Conservation (phyloP, 1,140 invertebrate genomes). For the Catajapyx aquilonaris region DNA sequence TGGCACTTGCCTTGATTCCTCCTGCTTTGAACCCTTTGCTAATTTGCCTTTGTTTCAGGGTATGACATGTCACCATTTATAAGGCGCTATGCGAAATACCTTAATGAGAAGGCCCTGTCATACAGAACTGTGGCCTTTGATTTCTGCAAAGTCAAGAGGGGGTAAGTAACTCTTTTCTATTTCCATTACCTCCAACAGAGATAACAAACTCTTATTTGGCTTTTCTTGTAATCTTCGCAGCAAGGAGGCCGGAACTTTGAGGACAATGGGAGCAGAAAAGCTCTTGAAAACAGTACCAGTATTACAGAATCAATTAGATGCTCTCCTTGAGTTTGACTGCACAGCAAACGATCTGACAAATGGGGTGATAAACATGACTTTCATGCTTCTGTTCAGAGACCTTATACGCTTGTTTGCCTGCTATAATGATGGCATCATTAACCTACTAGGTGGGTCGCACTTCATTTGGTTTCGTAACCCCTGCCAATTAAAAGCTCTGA, state of each 20-base stretch:
- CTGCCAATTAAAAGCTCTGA: background rate
- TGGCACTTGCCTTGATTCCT: too few species aligned
- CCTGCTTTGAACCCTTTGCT: too few species aligned
- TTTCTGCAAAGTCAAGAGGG: conserved; percentile 98
- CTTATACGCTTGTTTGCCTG: conserved; percentile 96
- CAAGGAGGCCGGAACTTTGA: conserved; percentile 87
- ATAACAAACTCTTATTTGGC: too few species aligned
- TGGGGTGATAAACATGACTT: conserved; percentile 95
- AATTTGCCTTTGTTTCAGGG: too few species aligned
- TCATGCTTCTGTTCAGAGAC: conserved; percentile 96
- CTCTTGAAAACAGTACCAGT: conserved; percentile 89
- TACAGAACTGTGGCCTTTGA: conserved; percentile 98
- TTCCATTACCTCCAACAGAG: too few species aligned
- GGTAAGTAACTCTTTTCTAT: too few species aligned
- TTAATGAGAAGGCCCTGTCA: conserved; percentile 96
- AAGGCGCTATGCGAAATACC: conserved; percentile 91
- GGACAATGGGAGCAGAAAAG: conserved; percentile 95
- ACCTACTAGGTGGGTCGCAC: conserved; percentile 53
- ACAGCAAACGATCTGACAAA: conserved; percentile 91
- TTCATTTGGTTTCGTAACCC: background rate
- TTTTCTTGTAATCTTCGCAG: too few species aligned
- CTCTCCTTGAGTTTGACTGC: conserved; percentile 92
- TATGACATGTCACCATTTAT: conserved; percentile 99
- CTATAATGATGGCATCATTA: conserved; percentile 99
- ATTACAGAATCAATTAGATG: conserved; percentile 86